Evolutionary conservation across 2,113 vertebrate species (phyloP).

Genomic region (Trichomycterus rosablanca): DNA sequence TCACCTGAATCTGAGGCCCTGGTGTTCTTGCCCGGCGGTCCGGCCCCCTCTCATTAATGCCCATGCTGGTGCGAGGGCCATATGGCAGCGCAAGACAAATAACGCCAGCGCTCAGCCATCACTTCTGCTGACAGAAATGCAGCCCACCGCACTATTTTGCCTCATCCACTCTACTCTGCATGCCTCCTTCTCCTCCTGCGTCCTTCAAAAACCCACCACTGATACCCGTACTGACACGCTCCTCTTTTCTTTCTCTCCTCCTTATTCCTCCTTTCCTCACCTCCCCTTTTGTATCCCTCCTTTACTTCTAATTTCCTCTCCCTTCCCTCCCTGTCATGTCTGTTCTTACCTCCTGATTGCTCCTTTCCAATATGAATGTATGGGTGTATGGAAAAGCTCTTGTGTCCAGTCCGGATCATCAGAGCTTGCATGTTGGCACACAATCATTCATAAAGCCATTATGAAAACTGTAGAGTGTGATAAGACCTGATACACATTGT

Average conservation of each 20-base stretch:
- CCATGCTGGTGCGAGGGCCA: conserved; percentile 64
- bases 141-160: conserved; percentile 74
- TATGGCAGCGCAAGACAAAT: conserved; percentile 78
- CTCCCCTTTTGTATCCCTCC: conserved; percentile 50
- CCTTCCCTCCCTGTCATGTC: background rate
- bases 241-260: conserved; percentile 27
- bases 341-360: background rate
- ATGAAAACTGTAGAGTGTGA: conserved; percentile 22
- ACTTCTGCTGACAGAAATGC: conserved; percentile 80
- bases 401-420: too few relatives aligned
- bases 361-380: too few relatives aligned
- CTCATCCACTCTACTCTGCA: conserved; percentile 61
- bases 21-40: conserved; percentile 69
- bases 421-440: conserved; percentile 23
- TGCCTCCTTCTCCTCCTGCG: conserved; percentile 56
- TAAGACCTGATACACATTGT: too few relatives aligned
- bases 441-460: conserved; percentile 31
- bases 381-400: too few relatives aligned
- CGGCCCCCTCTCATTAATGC: conserved; percentile 75
- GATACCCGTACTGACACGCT: conserved; percentile 15
- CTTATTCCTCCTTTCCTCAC: conserved; percentile 50
- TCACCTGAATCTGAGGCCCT: conserved; percentile 62
- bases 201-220: conserved; percentile 62
- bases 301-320: conserved; percentile 65
- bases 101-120: conserved; percentile 72